A percentile compares a stretch with the other conserved stretches of the same genome.
Evolutionary conservation across 2,113 vertebrate genomes (phyloP).

Genomic region (Archocentrus centrarchus): DNA sequence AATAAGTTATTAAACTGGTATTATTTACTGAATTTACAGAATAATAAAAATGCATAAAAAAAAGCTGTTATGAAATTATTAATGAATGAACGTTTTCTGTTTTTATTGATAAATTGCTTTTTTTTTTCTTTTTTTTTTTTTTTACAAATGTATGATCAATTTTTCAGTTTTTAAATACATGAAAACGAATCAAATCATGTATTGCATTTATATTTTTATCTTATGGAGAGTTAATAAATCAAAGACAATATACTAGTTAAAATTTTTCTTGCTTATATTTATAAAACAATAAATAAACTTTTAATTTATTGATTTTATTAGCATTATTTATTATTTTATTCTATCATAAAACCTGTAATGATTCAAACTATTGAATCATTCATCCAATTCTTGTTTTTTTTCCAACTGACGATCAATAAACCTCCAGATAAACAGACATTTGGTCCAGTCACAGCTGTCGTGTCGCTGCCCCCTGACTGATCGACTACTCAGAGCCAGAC

Average conservation of each 20-base stretch:
- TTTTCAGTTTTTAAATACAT: background rate
- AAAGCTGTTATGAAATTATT: background rate
- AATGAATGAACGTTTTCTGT: background rate
- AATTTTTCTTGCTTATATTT: background rate
- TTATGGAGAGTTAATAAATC: background rate
- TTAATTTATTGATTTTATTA: background rate
- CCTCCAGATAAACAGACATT: background rate
- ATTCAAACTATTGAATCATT: background rate
- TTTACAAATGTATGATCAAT: no score
- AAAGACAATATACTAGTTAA: background rate
- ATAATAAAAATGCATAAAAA: background rate
- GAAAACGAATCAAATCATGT: no score
- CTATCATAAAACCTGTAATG: background rate
- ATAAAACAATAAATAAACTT: background rate
- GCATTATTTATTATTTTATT: no score
- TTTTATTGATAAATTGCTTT: background rate
- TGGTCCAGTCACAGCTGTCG: background rate
- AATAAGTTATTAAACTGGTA: background rate
- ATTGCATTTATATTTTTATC: background rate
- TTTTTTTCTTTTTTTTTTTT: no score
- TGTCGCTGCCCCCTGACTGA: background rate
- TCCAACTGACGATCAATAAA: background rate
- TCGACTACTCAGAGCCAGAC: background rate
- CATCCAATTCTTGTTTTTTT: background rate
- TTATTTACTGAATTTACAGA: background rate